A percentile compares a stretch with the other conserved stretches of the same genome.
phyloP scores from a whole-genome alignment of 1,140 invertebrate species.

The Drosophila ambigua region DNA sequence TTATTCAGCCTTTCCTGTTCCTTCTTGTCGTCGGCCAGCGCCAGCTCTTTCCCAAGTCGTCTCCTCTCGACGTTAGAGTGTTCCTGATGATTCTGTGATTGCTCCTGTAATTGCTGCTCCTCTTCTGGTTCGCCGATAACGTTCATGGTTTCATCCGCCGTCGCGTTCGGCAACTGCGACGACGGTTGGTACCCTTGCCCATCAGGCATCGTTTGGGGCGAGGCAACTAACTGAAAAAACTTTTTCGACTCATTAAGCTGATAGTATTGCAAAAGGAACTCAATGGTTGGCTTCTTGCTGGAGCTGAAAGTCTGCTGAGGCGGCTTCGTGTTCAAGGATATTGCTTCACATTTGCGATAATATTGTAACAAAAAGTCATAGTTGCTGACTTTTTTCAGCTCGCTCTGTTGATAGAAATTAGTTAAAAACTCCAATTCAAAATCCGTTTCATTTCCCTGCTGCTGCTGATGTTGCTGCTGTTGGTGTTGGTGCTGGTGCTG shows the following conservation, averaged over 20 bases:
- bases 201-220: conserved; percentile 77
- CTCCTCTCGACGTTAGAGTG: background rate
- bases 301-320: conserved; percentile 52
- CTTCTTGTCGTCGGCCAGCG: background rate
- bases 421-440: conserved; percentile 69
- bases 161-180: conserved; percentile 53
- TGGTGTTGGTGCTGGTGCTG: conserved; percentile 48
- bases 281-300: conserved; percentile 71
- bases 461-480: conserved; percentile 24
- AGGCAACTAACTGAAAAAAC: conserved; percentile 84
- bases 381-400: conserved; percentile 70
- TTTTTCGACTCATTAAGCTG: conserved; percentile 83
- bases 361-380: conserved; percentile 81
- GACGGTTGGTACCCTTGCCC: conserved; percentile 41
- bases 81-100: background rate
- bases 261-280: conserved; percentile 80
- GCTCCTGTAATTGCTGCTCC: conserved; percentile 9
- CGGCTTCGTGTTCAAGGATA: conserved; percentile 18
- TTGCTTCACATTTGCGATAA: conserved; percentile 62
- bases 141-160: conserved; percentile 35
- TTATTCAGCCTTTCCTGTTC: conserved; percentile 37
- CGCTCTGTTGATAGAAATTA: conserved; percentile 79
- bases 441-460: conserved; percentile 37
- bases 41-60: conserved; percentile 2
- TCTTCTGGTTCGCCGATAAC: conserved; percentile 28